Evolutionary conservation across 2,797 vertebrate species (phyloP).

Genomic region (Gobio occitaniae): DNA sequence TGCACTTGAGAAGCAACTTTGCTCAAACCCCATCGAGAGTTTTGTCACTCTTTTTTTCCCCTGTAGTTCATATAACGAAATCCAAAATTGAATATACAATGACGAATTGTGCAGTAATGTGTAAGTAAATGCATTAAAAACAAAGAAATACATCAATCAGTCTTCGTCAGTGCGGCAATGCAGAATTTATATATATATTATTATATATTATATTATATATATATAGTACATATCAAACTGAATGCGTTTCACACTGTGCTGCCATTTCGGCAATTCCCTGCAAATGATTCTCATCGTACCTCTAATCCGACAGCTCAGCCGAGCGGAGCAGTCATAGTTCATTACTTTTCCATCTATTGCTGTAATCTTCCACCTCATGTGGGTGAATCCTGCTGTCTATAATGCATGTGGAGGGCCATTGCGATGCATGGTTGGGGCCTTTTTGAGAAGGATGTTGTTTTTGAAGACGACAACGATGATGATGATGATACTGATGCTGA

Average conservation of each 20-base stretch:
- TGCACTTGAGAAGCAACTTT: conserved; percentile 55
- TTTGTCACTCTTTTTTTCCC: not conserved
- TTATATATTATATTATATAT: not conserved
- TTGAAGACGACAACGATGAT: conserved; percentile 17
- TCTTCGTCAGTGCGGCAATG: conserved; percentile 9
- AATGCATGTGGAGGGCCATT: conserved; percentile 25
- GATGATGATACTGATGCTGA: conserved; percentile 60
- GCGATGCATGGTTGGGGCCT: conserved; percentile 9
- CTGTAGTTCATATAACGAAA: not conserved
- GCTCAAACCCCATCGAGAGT: not conserved
- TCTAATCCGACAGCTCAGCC: conserved; percentile 50
- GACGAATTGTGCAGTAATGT: not conserved
- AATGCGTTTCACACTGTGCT: conserved; percentile 27
- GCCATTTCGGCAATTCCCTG: conserved; percentile 29
- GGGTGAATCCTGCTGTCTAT: conserved; percentile 16
- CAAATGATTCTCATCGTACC: conserved; percentile 44
- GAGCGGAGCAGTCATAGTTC: conserved; percentile 47
- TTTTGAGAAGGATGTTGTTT: conserved; percentile 23
- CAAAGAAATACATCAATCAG: not conserved
- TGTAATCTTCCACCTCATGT: conserved; percentile 43
- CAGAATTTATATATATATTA: not conserved
- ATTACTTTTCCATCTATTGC: conserved; percentile 48
- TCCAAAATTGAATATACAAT: not conserved
- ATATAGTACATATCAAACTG: not conserved
- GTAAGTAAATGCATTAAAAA: conserved; percentile 10